Base-by-base conservation (phyloP, 2,113 vertebrate species). In the Phaethon lepturus region DNA sequence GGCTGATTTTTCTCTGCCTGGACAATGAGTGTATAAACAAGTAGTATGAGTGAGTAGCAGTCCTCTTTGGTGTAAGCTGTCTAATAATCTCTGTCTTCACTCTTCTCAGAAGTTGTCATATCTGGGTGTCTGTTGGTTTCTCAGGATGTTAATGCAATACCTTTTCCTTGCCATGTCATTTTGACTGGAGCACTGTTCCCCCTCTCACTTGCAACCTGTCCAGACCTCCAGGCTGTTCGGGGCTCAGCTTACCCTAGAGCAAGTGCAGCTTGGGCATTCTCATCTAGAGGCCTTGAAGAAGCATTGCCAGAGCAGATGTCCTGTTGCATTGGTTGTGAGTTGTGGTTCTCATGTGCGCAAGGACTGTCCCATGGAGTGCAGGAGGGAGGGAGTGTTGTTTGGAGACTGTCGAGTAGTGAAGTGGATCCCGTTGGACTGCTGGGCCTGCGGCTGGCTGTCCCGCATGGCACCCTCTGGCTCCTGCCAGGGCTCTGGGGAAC, bases 381-480 rank as follows among this genome's bases (percentile, higher is more conserved):
- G 17, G 28, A 31, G 16, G 58, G 20, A 81, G 50, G 42, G 45
- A 62, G 19, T 11, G 11, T 78, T 4, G 0, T 63, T 35, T 33
- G 29, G 35, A 72, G 29, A 6, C 19, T 62, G 25, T 22, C 1
- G 4, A 53, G n/a, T 8, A 45, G 63, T 63, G 58, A 77, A 50
- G n/a, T 31, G 45, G 25, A 52, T 92, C 63, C 31, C 6, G 2
- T 13, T 88, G 40, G 63, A 62, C 14, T 0, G 0, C 29, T 44
- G 78, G 10, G 28, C 1, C 0, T 0, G 0, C 60, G 85, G 35
- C 74, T 0, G 1, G 13, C 49, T 87, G 45, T 83, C 13, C 68
- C 0, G 1, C 5, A 0, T 0, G 0, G 38, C 3, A 2, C n/a
- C 24, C 11, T 81, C 0, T 0, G 62, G n/a, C 66, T 82, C 31